Conservation (phyloP, 2,797 vertebrate genomes). For the Dipus sagitta region DNA sequence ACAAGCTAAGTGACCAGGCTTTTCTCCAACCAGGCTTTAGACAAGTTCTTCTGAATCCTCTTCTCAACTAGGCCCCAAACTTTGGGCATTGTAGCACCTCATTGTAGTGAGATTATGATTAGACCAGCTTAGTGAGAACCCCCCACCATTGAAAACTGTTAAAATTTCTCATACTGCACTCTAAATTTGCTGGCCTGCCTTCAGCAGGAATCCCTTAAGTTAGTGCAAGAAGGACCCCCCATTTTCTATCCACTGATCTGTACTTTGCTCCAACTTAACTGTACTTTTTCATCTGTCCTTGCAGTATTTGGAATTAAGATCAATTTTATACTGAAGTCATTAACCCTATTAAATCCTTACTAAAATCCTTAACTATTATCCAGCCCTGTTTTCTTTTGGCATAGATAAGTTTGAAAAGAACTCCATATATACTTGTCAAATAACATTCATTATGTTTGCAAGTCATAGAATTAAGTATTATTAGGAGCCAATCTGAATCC, state of each 20-base stretch:
- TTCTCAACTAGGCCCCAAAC: background rate
- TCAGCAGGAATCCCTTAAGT: background rate
- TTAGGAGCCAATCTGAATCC: conserved; percentile 1
- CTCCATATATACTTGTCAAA: conserved; percentile 39
- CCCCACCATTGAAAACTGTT: background rate
- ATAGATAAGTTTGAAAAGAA: conserved; percentile 31
- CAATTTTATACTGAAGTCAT: background rate
- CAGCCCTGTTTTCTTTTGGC: background rate
- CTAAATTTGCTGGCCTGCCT: background rate
- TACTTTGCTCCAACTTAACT: background rate
- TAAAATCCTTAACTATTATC: background rate
- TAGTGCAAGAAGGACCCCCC: background rate
- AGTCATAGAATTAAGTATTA: conserved; percentile 39
- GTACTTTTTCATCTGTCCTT: background rate
- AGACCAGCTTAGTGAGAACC: background rate
- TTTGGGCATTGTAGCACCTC: background rate
- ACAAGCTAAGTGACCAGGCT: background rate
- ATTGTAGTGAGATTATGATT: background rate
- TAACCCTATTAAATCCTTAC: background rate
- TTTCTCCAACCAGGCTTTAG: background rate
- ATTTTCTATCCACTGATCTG: background rate
- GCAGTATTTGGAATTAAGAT: background rate
- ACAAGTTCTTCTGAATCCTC: background rate
- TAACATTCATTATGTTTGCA: conserved; percentile 23
- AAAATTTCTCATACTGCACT: background rate